Evolutionary conservation across 2,113 vertebrate genomes (phyloP).

Genomic region (Malurus melanocephalus): DNA sequence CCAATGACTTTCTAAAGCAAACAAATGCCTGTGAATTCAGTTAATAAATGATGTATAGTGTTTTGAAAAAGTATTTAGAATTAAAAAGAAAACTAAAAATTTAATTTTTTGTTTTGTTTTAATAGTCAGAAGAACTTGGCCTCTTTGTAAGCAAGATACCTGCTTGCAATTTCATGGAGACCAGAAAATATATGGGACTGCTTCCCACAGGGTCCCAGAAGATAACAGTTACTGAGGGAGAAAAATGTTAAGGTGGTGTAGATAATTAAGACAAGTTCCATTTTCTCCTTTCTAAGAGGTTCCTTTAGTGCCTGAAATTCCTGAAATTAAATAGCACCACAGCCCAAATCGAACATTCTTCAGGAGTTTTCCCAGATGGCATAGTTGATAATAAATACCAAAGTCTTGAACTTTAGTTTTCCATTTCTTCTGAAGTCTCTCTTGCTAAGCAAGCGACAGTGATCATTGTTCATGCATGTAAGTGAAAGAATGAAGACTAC

Average conservation of each 20-base stretch:
- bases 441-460: not conserved
- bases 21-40: not conserved
- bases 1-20: not conserved
- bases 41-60: not conserved
- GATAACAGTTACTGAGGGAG: not conserved
- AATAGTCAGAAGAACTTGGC: not conserved
- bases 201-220: not conserved
- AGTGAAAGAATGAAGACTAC: not conserved
- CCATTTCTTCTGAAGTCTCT: not conserved
- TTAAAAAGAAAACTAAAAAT: not conserved
- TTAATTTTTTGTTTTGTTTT: not conserved
- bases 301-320: not conserved
- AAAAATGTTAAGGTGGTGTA: not conserved
- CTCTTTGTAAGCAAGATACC: not conserved
- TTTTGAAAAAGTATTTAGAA: not conserved
- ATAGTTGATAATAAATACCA: not conserved
- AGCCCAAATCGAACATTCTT: not conserved
- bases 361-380: not conserved
- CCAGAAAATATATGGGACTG: not conserved
- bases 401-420: not conserved
- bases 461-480: accelerated
- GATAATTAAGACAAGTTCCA: not conserved
- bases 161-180: not conserved
- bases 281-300: not conserved
- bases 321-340: not conserved